Evolutionary conservation across 2,888 invertebrate species (phyloP).

Genomic region (Polia nebulosa): DNA sequence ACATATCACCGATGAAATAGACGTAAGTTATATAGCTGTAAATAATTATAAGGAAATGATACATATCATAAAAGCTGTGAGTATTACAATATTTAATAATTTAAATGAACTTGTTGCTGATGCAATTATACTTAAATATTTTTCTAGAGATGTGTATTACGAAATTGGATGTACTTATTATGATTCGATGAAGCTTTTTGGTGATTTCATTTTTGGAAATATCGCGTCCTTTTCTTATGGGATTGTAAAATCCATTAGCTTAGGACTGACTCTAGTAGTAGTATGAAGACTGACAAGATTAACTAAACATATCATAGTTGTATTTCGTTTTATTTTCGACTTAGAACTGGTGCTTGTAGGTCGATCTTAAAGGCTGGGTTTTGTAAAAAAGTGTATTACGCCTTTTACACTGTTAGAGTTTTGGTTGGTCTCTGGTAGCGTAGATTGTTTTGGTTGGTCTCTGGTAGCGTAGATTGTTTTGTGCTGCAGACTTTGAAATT

Average conservation of each 20-base stretch:
- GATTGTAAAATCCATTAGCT: constrained; percentile 89
- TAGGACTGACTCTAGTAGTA: constrained; percentile 90
- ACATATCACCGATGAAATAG: constrained; percentile 79
- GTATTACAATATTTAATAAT: constrained; percentile 90
- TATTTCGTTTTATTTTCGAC: constrained; percentile 89
- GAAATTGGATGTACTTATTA: constrained; percentile 85
- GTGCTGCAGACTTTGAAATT: constrained; percentile 68
- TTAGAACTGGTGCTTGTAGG: constrained; percentile 91
- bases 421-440: constrained; percentile 70
- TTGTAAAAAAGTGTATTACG: constrained; percentile 89
- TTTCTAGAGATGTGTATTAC: constrained; percentile 90
- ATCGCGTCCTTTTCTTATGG: constrained; percentile 91
- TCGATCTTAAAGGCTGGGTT: constrained; percentile 90
- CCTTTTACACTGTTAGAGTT: constrained; percentile 87
- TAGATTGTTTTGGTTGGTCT: constrained; percentile 68
- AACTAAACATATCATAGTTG: constrained; percentile 90
- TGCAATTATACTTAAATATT: constrained; percentile 90
- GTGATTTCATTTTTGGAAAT: constrained; percentile 86
- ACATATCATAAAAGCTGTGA: constrained; percentile 91
- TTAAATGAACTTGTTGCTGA: constrained; percentile 88
- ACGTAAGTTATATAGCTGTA: constrained; percentile 83
- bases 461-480: constrained; percentile 68
- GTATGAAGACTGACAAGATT: constrained; percentile 89
- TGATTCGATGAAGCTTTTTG: constrained; percentile 87
- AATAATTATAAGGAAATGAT: constrained; percentile 85